phyloP scores from a whole-genome alignment of 2,888 invertebrate genomes.

The Alsophila aescularia region DNA sequence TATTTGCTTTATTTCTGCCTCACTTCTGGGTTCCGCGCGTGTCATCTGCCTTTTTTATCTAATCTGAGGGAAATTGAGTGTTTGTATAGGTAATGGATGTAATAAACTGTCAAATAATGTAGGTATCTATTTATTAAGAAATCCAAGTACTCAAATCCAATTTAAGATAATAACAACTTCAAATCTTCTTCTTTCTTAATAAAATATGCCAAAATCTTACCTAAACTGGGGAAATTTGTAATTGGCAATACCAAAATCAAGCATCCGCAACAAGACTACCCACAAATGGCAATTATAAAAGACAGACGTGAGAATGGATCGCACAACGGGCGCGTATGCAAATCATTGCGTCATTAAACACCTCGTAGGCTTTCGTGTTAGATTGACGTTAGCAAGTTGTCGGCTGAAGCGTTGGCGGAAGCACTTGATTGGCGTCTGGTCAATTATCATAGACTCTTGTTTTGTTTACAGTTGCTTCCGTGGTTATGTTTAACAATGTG shows the following conservation, averaged over 20 bases:
- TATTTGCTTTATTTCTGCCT: too few relatives aligned
- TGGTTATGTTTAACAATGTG: slow-evolving; percentile 12
- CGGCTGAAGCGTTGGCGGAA: slow-evolving; percentile 55
- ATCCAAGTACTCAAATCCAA: too few relatives aligned
- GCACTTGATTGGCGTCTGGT: slow-evolving; percentile 74
- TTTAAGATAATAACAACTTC: too few relatives aligned
- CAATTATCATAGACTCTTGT: slow-evolving; percentile 61
- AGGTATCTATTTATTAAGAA: too few relatives aligned
- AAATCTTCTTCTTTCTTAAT: too few relatives aligned
- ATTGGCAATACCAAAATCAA: slow-evolving; percentile 20
- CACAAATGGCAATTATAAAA: slow-evolving; percentile 34
- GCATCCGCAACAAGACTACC: slow-evolving; percentile 15
- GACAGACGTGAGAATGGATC: slow-evolving; percentile 80
- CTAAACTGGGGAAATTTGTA: too few relatives aligned
- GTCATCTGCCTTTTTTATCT: too few relatives aligned
- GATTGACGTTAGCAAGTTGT: slow-evolving; percentile 63
- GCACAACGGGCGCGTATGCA: slow-evolving; percentile 75
- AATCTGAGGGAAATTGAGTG: too few relatives aligned
- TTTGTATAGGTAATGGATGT: too few relatives aligned
- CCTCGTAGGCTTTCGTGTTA: slow-evolving; percentile 72
- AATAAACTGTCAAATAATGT: too few relatives aligned
- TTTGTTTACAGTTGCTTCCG: slow-evolving; percentile 30
- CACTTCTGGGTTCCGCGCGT: too few relatives aligned
- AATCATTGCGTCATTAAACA: slow-evolving; percentile 83
- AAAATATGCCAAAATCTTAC: too few relatives aligned